Percentiles rank a stretch among this genome's conserved stretches.
Conservation (phyloP, 2,888 invertebrate species). For the Polietes domitor region DNA sequence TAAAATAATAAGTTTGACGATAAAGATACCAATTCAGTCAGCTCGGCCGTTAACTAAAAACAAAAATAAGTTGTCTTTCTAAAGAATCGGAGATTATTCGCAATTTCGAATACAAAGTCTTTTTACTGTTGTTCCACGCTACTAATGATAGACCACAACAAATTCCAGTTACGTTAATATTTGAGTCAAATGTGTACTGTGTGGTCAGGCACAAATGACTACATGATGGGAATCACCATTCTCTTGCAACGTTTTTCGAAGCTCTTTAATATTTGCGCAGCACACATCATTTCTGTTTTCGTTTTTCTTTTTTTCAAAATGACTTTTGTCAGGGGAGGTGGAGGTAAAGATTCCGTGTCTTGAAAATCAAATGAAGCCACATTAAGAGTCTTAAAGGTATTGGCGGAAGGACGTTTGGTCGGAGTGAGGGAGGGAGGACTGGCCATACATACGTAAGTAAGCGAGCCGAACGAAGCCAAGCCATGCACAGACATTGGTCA, state of each 20-base stretch:
- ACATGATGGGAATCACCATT: not conserved
- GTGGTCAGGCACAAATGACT: not conserved
- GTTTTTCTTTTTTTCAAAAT: not conserved
- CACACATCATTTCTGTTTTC: constrained; percentile 30
- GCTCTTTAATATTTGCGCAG: constrained; percentile 28
- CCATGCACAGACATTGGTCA: constrained; percentile 79
- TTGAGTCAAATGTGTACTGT: too few species aligned
- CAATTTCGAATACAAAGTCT: too few species aligned
- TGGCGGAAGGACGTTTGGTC: constrained; percentile 48
- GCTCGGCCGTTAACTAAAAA: too few species aligned
- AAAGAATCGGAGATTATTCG: too few species aligned
- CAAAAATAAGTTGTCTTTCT: too few species aligned
- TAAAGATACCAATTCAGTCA: too few species aligned
- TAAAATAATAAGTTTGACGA: too few species aligned
- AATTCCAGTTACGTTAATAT: too few species aligned
- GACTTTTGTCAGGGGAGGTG: constrained; percentile 6
- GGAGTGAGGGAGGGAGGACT: too few species aligned
- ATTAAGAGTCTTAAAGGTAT: constrained; percentile 36
- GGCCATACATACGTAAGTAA: constrained; percentile 54
- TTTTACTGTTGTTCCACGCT: too few species aligned
- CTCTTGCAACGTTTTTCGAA: not conserved
- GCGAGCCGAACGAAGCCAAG: constrained; percentile 35
- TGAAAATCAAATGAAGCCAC: constrained; percentile 53
- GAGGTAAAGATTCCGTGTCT: constrained; percentile 50
- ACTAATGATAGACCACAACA: too few species aligned